Evolutionary conservation across 2,888 invertebrate genomes (phyloP).

Genomic region (Trissonchulus latispiculum): DNA sequence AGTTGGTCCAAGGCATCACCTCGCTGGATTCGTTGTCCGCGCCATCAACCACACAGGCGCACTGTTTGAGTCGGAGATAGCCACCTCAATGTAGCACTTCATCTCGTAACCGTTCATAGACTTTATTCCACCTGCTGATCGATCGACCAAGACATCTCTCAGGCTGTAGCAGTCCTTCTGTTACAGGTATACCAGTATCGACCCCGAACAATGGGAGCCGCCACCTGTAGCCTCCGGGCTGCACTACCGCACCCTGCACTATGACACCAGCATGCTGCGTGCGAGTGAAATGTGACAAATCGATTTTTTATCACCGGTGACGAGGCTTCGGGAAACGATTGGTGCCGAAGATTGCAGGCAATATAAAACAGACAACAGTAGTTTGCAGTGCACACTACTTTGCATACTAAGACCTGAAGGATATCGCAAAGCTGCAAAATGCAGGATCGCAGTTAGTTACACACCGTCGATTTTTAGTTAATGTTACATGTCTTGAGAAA

Average conservation of each 20-base stretch:
- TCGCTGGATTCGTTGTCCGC: slow-evolving; percentile 22
- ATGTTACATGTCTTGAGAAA: too few species aligned
- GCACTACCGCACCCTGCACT: not conserved
- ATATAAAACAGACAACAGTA: too few species aligned
- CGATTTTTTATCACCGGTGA: too few species aligned
- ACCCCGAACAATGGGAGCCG: not conserved
- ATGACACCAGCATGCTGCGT: too few species aligned
- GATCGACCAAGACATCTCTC: slow-evolving; percentile 1
- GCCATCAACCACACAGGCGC: slow-evolving; percentile 32
- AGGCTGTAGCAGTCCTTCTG: slow-evolving; percentile 6
- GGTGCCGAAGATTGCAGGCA: too few species aligned
- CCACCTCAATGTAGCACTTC: slow-evolving; percentile 25
- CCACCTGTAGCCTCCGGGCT: slow-evolving; percentile 17
- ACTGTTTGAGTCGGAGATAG: slow-evolving; percentile 33
- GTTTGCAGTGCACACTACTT: too few species aligned
- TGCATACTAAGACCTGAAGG: too few species aligned
- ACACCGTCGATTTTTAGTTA: too few species aligned
- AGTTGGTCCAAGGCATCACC: not conserved
- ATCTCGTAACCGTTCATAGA: not conserved
- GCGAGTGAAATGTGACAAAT: too few species aligned
- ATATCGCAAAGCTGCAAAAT: too few species aligned
- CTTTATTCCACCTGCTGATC: not conserved
- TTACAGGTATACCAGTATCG: slow-evolving; percentile 20
- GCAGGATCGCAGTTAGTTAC: too few species aligned
- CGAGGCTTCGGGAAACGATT: too few species aligned